phyloP scores from a whole-genome alignment of 2,888 invertebrate genomes.

The Holacanthella duospinosa region DNA sequence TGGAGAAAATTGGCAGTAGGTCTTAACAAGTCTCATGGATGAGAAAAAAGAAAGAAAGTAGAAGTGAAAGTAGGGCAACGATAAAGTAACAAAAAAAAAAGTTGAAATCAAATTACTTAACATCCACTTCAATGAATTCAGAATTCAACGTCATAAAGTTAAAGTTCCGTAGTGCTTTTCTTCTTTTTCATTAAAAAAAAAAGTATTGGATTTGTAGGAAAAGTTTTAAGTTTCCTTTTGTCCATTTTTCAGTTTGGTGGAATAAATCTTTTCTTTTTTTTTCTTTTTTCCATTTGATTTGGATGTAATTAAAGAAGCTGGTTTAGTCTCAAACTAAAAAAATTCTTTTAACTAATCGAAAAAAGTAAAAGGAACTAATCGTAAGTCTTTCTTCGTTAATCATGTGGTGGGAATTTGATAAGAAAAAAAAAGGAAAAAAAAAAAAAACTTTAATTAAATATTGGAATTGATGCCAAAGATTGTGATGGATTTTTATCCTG shows the following conservation, averaged over 20 bases:
- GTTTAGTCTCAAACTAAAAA: background rate
- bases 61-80: no score
- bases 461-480: background rate
- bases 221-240: background rate
- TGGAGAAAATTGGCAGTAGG: background rate
- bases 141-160: background rate
- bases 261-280: background rate
- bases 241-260: background rate
- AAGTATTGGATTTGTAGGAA: background rate
- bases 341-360: no score
- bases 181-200: slow-evolving; percentile 3
- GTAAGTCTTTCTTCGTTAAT: no score
- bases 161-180: background rate
- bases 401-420: no score
- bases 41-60: background rate
- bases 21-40: background rate
- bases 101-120: background rate
- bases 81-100: background rate
- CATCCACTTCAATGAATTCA: slow-evolving; percentile 2
- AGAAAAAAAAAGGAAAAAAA: background rate
- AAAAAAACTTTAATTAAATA: background rate
- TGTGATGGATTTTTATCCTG: no score
- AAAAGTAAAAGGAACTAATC: no score
- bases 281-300: background rate
- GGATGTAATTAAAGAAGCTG: background rate